Conservation (phyloP, 2,888 invertebrate genomes). For the Pelosia muscerda region DNA sequence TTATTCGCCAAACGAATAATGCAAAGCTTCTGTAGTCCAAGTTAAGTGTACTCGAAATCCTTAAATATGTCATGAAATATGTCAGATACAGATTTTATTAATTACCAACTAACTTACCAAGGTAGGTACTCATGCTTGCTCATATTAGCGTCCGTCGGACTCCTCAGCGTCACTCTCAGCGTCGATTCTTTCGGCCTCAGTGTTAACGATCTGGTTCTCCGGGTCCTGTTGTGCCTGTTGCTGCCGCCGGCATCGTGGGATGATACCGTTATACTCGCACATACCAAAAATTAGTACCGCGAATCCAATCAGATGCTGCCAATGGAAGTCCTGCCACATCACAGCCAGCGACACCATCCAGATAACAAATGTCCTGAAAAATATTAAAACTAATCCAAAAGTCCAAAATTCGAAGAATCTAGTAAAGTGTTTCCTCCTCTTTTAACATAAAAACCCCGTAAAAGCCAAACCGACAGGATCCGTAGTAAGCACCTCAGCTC, state of each 20-base stretch:
- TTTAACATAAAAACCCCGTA: too few species aligned
- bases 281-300: constrained; percentile 92
- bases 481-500: too few species aligned
- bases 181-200: constrained; percentile 49
- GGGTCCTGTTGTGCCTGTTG: constrained; percentile 37
- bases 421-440: too few species aligned
- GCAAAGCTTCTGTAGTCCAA: background rate
- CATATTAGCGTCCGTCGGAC: constrained; percentile 22
- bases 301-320: constrained; percentile 93
- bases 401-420: too few species aligned
- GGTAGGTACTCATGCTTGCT: background rate
- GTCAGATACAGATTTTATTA: background rate
- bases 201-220: constrained; percentile 51
- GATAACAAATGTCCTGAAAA: constrained; percentile 92
- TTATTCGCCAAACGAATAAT: background rate
- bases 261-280: constrained; percentile 92
- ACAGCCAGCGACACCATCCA: constrained; percentile 93
- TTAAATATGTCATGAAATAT: background rate
- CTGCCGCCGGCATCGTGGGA: constrained; percentile 63
- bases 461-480: too few species aligned
- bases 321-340: constrained; percentile 93
- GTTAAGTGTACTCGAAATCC: background rate
- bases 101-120: background rate
- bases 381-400: background rate
- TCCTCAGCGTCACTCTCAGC: constrained; percentile 21